These are phyloP conservation scores for Drosophila paramelanica DNA, from an alignment of 2,888 invertebrate genomes.

Conservation along the genomic window DNA sequence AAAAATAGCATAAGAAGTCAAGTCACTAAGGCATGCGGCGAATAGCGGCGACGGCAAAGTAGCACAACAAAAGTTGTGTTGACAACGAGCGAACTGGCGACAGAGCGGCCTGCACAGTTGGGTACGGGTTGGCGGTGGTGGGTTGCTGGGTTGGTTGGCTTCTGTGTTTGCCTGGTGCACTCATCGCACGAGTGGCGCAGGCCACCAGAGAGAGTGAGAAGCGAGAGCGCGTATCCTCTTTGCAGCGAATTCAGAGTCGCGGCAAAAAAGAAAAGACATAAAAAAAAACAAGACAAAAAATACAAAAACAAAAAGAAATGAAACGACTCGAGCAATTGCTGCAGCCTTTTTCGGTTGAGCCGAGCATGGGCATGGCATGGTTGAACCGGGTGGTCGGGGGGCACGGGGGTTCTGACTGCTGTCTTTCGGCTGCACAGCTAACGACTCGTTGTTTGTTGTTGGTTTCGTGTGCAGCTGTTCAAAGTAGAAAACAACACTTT, in stretches of 20 bases:
- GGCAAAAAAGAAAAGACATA: constrained; percentile 7
- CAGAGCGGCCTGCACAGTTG: background rate
- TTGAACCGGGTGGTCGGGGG: background rate
- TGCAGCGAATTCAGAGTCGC: constrained; percentile 49
- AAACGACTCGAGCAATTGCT: constrained; percentile 21
- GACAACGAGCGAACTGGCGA: constrained; percentile 65
- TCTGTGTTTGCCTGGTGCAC: constrained; percentile 22
- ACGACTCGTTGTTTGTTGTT: constrained; percentile 26
- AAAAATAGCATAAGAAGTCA: constrained; percentile 77
- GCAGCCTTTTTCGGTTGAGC: constrained; percentile 34
- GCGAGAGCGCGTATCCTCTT: constrained; percentile 42
- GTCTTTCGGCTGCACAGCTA: constrained; percentile 18
- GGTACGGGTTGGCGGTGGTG: background rate
- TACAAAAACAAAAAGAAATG: background rate
- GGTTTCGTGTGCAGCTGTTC: constrained; percentile 11
- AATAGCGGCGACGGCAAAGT: constrained; percentile 55
- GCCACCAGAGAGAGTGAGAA: constrained; percentile 28
- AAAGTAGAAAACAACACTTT: constrained; percentile 15
- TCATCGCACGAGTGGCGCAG: constrained; percentile 30
- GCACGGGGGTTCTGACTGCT: background rate
- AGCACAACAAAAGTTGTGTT: constrained; percentile 80
- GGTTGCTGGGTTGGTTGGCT: background rate
- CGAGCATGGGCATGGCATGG: constrained; percentile 2
- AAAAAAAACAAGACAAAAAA: background rate
- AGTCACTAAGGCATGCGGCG: constrained; percentile 70